A percentile compares a stretch with the other conserved stretches of the same genome.
These are phyloP conservation scores for Drosophila asahinai DNA, from an alignment of 1,140 invertebrate species.

Conservation along the genomic window DNA sequence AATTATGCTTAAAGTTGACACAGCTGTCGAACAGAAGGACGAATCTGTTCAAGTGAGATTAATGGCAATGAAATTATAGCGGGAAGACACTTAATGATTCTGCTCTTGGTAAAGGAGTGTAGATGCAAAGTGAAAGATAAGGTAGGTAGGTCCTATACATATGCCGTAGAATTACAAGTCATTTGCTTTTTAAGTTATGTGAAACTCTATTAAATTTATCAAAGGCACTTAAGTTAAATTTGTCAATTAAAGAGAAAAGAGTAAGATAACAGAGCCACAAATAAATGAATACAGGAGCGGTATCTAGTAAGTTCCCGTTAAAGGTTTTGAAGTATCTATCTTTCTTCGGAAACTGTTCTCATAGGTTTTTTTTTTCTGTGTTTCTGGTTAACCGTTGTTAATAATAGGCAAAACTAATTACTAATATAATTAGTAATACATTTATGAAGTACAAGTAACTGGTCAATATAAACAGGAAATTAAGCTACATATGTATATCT, in stretches of 20 bases:
- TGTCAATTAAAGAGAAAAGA: neutral
- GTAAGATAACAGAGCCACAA: neutral
- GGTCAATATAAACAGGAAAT: too few species aligned
- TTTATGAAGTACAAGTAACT: neutral
- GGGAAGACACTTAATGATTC: conserved; percentile 2
- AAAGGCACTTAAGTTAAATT: neutral
- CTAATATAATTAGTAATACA: neutral
- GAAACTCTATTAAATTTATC: too few species aligned
- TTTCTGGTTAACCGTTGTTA: neutral
- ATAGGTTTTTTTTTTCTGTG: neutral
- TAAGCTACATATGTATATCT: too few species aligned
- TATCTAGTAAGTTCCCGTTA: too few species aligned
- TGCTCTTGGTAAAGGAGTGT: too few species aligned
- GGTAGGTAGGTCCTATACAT: neutral
- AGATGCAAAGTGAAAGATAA: neutral
- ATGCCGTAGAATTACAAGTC: neutral
- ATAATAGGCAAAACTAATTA: neutral
- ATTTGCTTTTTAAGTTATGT: neutral
- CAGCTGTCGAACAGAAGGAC: conserved; percentile 39
- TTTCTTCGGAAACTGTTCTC: neutral
- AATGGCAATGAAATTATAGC: conserved; percentile 35
- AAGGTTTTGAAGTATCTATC: neutral
- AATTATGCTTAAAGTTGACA: conserved; percentile 58
- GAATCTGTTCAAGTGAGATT: conserved; percentile 43
- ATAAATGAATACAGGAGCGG: neutral